These are phyloP conservation scores for Pecten maximus DNA, from an alignment of 2,888 invertebrate species.

Conservation along the genomic window DNA sequence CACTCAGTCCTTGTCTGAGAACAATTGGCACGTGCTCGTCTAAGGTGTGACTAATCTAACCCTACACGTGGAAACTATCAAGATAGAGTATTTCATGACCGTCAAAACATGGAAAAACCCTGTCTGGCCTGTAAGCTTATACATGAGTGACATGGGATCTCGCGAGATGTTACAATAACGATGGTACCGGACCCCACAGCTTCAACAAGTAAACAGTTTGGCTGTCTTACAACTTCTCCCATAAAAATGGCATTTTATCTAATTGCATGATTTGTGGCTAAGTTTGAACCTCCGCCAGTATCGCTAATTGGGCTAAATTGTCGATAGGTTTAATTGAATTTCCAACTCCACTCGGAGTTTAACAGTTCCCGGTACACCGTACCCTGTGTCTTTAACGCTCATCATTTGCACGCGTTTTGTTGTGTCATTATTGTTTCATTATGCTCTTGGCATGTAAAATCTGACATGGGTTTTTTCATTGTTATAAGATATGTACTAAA, in stretches of 20 bases:
- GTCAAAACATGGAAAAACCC: background rate
- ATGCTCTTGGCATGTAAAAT: background rate
- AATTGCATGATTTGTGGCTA: constrained; percentile 9
- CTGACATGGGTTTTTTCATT: constrained; percentile 6
- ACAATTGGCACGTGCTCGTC: background rate
- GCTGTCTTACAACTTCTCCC: constrained; percentile 6
- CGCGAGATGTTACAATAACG: background rate
- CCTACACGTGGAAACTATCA: background rate
- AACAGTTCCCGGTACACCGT: background rate
- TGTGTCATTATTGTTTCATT: background rate
- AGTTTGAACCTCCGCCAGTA: background rate
- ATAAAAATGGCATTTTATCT: constrained; percentile 11
- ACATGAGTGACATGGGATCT: background rate
- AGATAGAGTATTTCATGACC: background rate
- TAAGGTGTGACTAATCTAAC: background rate
- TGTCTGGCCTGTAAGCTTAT: background rate
- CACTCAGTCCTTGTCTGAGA: background rate
- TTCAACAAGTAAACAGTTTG: background rate
- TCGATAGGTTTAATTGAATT: constrained; percentile 27
- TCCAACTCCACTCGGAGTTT: background rate
- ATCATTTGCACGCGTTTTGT: background rate
- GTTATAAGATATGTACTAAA: background rate
- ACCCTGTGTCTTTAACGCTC: background rate
- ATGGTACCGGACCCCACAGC: background rate
- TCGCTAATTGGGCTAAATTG: background rate